Evolutionary conservation across 2,888 invertebrate genomes (phyloP).

Genomic region (Lithophane semibrunnea): DNA sequence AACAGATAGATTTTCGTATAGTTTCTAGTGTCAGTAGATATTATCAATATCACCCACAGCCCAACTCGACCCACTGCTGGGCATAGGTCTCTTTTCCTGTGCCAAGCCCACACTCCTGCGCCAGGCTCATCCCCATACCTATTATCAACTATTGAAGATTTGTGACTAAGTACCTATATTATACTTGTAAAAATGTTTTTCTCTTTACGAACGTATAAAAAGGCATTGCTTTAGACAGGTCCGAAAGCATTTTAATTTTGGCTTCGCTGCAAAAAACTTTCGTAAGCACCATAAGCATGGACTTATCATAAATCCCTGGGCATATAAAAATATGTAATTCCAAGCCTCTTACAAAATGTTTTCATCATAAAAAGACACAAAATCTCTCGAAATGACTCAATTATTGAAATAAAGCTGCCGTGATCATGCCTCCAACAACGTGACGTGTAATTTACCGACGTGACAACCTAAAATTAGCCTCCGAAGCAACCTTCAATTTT

Average conservation of each 20-base stretch:
- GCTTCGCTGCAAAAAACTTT: constrained; percentile 20
- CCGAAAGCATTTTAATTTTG: constrained; percentile 16
- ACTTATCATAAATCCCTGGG: constrained; percentile 31
- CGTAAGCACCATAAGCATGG: constrained; percentile 3
- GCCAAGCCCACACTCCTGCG: too few relatives aligned
- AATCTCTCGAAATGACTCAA: constrained; percentile 67
- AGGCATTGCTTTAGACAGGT: background rate
- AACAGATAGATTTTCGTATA: background rate
- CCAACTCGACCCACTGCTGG: too few relatives aligned
- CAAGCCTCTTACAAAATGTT: constrained; percentile 37
- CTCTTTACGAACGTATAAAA: background rate
- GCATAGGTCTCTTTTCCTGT: too few relatives aligned
- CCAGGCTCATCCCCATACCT: too few relatives aligned
- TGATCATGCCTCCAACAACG: constrained; percentile 73
- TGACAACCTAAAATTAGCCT: constrained; percentile 64
- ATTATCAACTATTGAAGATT: too few relatives aligned
- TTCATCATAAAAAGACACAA: constrained; percentile 50
- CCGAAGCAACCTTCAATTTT: constrained; percentile 58
- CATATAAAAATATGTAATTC: constrained; percentile 47
- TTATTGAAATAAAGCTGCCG: constrained; percentile 69
- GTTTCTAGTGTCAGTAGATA: background rate
- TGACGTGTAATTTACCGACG: constrained; percentile 72
- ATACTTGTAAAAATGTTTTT: background rate
- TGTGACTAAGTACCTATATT: too few relatives aligned
- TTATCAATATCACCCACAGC: too few relatives aligned